These are phyloP conservation scores for Dryobotodes eremita DNA, from an alignment of 2,888 invertebrate genomes.

Conservation along the genomic window DNA sequence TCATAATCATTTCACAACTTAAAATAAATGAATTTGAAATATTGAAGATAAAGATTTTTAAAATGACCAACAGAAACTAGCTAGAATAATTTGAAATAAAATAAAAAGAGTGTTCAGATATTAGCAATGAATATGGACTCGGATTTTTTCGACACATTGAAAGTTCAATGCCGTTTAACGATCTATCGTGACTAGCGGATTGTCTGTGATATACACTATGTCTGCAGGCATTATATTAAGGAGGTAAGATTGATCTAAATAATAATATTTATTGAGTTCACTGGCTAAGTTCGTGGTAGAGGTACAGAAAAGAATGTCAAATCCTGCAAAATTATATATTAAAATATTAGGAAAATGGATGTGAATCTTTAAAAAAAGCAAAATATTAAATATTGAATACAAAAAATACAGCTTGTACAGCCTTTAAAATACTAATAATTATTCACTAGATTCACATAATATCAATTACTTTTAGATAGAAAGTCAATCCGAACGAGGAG, in stretches of 20 bases:
- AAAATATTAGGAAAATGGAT: neutral
- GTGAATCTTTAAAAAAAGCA: neutral
- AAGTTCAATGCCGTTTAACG: conserved; percentile 77
- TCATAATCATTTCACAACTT: conserved; percentile 27
- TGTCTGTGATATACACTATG: conserved; percentile 55
- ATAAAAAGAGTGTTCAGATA: conserved; percentile 54
- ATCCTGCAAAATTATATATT: neutral
- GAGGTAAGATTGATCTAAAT: conserved; percentile 50
- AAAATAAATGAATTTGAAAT: neutral
- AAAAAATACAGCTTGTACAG: neutral
- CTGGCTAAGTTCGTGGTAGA: neutral
- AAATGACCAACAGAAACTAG: conserved; percentile 36
- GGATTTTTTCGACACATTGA: conserved; percentile 65
- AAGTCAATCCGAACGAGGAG: conserved; percentile 53
- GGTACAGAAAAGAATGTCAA: neutral
- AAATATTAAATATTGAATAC: no score
- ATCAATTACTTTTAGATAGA: conserved; percentile 40
- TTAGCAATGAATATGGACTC: conserved; percentile 46
- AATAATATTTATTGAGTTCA: neutral
- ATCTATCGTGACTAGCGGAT: conserved; percentile 68
- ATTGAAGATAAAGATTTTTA: conserved; percentile 19
- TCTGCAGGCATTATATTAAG: conserved; percentile 30
- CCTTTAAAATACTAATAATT: neutral
- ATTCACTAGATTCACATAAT: neutral
- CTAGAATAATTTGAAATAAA: conserved; percentile 30